phyloP scores from a whole-genome alignment of 2,888 invertebrate species.

The Lithophane leautieri region DNA sequence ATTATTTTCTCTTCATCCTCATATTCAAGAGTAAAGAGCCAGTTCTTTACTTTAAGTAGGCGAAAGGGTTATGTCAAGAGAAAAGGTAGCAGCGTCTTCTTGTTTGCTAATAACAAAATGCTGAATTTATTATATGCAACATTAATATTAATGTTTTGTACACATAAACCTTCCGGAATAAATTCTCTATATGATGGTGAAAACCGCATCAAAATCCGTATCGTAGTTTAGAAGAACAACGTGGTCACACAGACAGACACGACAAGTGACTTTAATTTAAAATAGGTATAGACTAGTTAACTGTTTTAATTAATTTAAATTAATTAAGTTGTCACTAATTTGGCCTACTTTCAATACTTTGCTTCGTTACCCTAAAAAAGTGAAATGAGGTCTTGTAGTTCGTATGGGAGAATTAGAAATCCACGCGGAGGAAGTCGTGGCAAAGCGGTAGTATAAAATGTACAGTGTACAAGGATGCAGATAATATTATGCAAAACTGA shows the following conservation, averaged over 20 bases:
- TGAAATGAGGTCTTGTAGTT: not conserved
- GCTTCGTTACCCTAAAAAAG: too few relatives aligned
- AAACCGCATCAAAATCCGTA: not conserved
- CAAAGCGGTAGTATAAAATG: not conserved
- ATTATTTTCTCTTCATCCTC: too few relatives aligned
- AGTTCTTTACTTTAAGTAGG: too few relatives aligned
- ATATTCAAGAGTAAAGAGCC: too few relatives aligned
- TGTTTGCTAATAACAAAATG: not conserved
- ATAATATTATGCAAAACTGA: constrained; percentile 9
- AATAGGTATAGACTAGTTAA: not conserved
- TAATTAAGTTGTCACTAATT: not conserved
- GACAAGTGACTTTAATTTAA: not conserved
- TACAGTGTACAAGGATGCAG: not conserved
- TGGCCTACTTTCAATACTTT: not conserved
- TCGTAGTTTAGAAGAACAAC: not conserved
- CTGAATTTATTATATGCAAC: not conserved
- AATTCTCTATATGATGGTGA: not conserved
- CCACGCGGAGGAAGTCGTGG: not conserved
- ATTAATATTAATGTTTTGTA: not conserved
- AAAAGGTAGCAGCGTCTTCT: not conserved
- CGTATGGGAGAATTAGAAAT: too few relatives aligned
- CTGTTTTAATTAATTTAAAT: not conserved
- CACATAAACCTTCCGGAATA: not conserved
- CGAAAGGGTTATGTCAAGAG: not conserved
- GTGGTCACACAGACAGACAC: not conserved